Base-by-base conservation (phyloP, 2,888 invertebrate species). In the Callinectes sapidus region DNA sequence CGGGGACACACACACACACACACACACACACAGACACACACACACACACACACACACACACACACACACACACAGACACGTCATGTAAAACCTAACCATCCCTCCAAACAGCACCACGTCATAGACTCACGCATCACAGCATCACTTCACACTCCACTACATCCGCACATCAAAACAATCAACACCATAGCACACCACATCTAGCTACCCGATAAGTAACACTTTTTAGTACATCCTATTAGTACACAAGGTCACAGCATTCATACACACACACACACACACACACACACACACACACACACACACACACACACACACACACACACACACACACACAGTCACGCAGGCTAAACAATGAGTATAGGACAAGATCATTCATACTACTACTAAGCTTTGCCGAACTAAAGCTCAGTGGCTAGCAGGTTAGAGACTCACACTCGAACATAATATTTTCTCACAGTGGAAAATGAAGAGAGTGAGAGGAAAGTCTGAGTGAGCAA, bases 391-490 rank as follows among this genome's bases (percentile, higher is more conserved):
- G 71, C 87, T 91, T 87, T 71, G 32, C 16, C 71, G 23, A 48
- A 39, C 35, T 48, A 87, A 91, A 66, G 87, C 87, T 48, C 91
- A 91, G 87, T 91, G 71, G 87, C 18, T 87, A n/a, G 55, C 87
- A 90, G 16, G 55, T 54, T 55, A 86, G n/a, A 90, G 48, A 61
- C 55, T 90, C 48, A 85, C 90, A 90, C 54, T 81, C 54, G 55
- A 81, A 90, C 81, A 90, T 85, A 85, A 85, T 90, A 85, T 85
- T 90, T 28, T 90, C 85, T 90, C 85, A 90, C 77, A 85, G 81
- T 85, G 90, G 55, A 90, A 81, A 85, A 90, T 54, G 35, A 77
- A 23, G 54, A 48, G 90, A 55, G 77, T 90, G 85, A 90, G 42
- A 87, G 48, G 48, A 87, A 87, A 87, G 54, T 48, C 42, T 87